Evolutionary conservation across 2,113 vertebrate species (phyloP).

Genomic region (Corythoichthys haematopterus): DNA sequence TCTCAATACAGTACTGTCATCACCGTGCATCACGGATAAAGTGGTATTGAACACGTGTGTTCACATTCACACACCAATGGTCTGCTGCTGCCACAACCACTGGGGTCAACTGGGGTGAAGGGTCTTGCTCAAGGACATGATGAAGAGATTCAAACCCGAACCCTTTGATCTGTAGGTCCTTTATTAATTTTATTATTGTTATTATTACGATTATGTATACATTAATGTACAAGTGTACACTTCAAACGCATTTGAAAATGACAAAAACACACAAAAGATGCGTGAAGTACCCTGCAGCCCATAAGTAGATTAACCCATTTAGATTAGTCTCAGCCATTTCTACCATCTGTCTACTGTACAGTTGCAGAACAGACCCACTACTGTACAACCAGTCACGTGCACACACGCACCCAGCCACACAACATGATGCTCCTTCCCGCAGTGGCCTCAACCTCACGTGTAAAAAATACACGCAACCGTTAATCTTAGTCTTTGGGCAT

Average conservation of each 20-base stretch:
- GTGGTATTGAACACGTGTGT: too few species aligned
- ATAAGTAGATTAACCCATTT: slow-evolving; percentile 66
- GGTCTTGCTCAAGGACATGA: too few species aligned
- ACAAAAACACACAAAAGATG: slow-evolving; percentile 38
- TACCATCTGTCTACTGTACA: slow-evolving; percentile 55
- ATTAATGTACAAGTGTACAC: slow-evolving; percentile 1
- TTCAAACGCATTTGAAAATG: slow-evolving; percentile 7
- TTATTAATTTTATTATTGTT: too few species aligned
- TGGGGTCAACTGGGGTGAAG: too few species aligned
- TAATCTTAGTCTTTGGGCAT: slow-evolving; percentile 36
- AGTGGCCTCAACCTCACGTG: slow-evolving; percentile 1
- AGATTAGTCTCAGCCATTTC: slow-evolving; percentile 61
- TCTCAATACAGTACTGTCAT: too few species aligned
- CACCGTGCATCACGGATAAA: too few species aligned
- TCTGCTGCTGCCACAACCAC: too few species aligned
- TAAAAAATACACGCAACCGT: slow-evolving; percentile 14
- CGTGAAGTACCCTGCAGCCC: slow-evolving; percentile 47
- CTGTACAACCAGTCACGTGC: slow-evolving; percentile 2
- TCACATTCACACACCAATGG: too few species aligned
- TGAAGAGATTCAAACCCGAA: too few species aligned
- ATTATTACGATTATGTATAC: too few species aligned
- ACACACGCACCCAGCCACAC: background rate
- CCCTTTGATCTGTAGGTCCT: too few species aligned
- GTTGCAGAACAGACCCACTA: slow-evolving; percentile 32
- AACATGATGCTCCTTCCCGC: slow-evolving; percentile 10